Base-by-base conservation (phyloP, 2,113 vertebrate genomes). In the Melanocharis versteri region DNA sequence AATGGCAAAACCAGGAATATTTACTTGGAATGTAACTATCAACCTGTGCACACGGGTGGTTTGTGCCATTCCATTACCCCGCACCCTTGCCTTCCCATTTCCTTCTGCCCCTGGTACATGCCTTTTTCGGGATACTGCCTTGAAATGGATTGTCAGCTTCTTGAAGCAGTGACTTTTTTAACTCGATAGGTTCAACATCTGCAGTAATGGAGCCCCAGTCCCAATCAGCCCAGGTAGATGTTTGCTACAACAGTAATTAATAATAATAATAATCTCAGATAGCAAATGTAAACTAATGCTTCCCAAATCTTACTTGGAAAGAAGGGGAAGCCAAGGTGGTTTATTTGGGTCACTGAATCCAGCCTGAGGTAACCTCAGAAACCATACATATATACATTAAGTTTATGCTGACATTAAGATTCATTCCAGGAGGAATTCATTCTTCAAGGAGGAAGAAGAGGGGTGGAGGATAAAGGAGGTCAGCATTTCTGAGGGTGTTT, bases 401-500 rank as follows among this genome's bases (percentile, higher is more conserved):
- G 2, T 75, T 83, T 75, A 48, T 64, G 16, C 60, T 83, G 72
- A 56, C n/a, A 35, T 83, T 58, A 56, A 37, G 40, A 80, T 85
- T 86, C 1, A 0, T 54, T 83, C 47, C 31, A 62, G 26, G 82
- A 39, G 64, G n/a, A n/a, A n/a, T n/a, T n/a, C n/a, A n/a, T n/a
- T n/a, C n/a, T n/a, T n/a, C n/a, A 87, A 89, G 47, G 40, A 60
- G 60, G 19, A 75, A 87, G 51, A 87, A 78, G 35, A 79, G 26
- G 28, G 14, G 15, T n/a, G 47, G 6, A 6, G 31, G 12, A 87
- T 31, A 68, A 89, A 94, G n/a, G n/a, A 68, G 57, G n/a, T 78
- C 60, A 75, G 33, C 0, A 0, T 2, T 77, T 83, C 16, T 4
- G 3, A 8, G 5, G 5, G 7, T 0, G 18, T 23, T 39, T 87